Base-by-base conservation (phyloP, 2,888 invertebrate genomes). In the Itoplectis maculator region DNA sequence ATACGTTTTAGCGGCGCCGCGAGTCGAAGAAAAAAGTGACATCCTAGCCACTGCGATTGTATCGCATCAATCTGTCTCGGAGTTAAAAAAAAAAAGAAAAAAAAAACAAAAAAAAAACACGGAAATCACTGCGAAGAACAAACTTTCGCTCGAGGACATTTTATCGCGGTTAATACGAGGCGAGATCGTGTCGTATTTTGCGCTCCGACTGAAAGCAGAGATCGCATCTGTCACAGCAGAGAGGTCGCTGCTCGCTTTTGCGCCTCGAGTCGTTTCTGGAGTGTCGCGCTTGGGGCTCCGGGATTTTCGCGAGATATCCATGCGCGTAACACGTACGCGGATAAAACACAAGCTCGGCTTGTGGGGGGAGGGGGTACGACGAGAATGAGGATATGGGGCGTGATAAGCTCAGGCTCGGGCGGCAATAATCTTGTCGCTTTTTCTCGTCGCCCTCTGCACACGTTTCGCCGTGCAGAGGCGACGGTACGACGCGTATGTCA, bases 371-470 rank as follows among this genome's bases (percentile, higher is more conserved):
- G 72, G 75, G 59, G 70, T 37, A 61, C 73, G 83, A 81, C 73
- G 81, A 77, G 72, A 74, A 69, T 63, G 83, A 74, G 69, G 49
- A 83, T 78, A 83, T 73, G 74, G 74, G 37, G 74, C 65, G 70
- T 40, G 75, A 83, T 74, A 78, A 81, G 78, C 81, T 42, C 66
- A 63, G 61, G 61, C 77, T 76, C 35, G 42, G 59, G 56, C 75
- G 40, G 80, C 79, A 80, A 80, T 82, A 82, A 80, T 80, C 80
- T 76, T 54, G 82, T 82, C 80, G 56, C 65, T 78, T 78, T 82
- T 78, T 82, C 74, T 78, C 82, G 42, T n/a, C n/a, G 13, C 56
- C 45, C 20, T 37, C 42, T 51, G n/a, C n/a, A n/a, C n/a, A n/a
- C 49, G 78, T 51, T 54, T 49, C 35, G 29, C 0, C 15, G 49